Evolutionary conservation across 2,888 invertebrate species (phyloP).

Genomic region (Timema cristinae): DNA sequence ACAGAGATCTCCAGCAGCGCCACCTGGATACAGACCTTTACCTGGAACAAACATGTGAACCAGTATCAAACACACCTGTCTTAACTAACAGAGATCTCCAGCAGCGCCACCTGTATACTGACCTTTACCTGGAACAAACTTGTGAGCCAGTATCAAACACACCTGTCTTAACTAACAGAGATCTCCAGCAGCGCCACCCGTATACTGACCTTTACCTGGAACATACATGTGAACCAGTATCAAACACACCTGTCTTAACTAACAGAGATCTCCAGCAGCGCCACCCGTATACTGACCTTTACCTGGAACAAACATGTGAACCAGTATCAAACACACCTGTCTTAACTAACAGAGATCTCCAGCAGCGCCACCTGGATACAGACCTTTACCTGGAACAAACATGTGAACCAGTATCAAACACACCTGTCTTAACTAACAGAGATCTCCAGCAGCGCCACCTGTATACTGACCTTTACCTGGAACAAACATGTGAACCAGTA

Average conservation of each 20-base stretch:
- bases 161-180: background rate
- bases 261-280: conserved; percentile 64
- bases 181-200: conserved; percentile 67
- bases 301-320: conserved; percentile 51
- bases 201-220: conserved; percentile 66
- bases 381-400: conserved; percentile 59
- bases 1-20: conserved; percentile 65
- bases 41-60: conserved; percentile 48
- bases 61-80: background rate
- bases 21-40: conserved; percentile 66
- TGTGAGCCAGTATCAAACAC: background rate
- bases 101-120: conserved; percentile 63
- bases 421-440: background rate
- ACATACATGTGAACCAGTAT: conserved; percentile 33
- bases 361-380: conserved; percentile 66
- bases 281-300: conserved; percentile 65
- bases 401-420: background rate
- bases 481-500: conserved; percentile 33
- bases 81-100: conserved; percentile 59
- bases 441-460: conserved; percentile 66
- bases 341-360: conserved; percentile 52
- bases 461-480: conserved; percentile 67
- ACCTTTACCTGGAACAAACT: conserved; percentile 59
- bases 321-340: background rate
- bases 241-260: background rate